These are phyloP conservation scores for Phyllotis vaccarum DNA, from an alignment of 2,797 vertebrate species.

Conservation along the genomic window DNA sequence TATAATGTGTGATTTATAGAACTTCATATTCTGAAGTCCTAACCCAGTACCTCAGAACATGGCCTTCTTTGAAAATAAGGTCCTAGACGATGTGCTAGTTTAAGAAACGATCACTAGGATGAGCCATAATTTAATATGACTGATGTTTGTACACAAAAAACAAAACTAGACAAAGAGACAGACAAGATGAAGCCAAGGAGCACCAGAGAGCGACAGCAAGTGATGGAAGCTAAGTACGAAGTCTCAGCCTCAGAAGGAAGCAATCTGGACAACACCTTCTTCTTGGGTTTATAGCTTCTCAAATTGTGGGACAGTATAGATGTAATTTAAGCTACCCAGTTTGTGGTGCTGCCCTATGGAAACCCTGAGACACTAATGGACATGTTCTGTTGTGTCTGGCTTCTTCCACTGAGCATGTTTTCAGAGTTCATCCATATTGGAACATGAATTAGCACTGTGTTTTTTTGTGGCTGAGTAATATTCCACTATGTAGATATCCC, in stretches of 20 bases:
- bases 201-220: background rate
- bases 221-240: background rate
- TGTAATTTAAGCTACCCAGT: background rate
- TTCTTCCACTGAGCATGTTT: background rate
- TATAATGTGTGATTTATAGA: background rate
- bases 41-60: background rate
- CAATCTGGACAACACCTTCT: background rate
- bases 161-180: background rate
- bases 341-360: background rate
- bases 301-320: background rate
- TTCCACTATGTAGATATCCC: background rate
- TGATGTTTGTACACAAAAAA: background rate
- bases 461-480: background rate
- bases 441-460: background rate
- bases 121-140: background rate
- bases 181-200: background rate
- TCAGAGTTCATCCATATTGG: background rate
- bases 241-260: background rate
- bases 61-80: constrained; percentile 29
- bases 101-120: background rate
- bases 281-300: background rate
- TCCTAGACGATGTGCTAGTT: constrained; percentile 1
- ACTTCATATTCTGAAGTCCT: constrained; percentile 5
- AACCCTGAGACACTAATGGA: background rate
- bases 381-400: background rate